Conservation (phyloP, 2,797 vertebrate genomes). For the Tachyglossus aculeatus region DNA sequence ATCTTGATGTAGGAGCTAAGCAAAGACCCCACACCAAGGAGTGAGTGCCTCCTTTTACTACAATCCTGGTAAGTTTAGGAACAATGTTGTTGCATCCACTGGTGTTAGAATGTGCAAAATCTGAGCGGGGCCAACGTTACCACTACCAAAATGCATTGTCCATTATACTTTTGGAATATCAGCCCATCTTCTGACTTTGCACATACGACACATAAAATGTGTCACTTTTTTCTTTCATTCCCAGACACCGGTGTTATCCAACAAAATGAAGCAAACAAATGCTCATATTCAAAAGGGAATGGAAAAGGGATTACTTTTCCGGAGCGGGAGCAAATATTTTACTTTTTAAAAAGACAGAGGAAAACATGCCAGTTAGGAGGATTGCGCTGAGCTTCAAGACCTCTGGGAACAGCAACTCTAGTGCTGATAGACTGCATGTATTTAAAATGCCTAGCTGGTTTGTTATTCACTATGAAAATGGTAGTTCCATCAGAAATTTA, state of each 20-base stretch:
- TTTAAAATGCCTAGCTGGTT: slow-evolving; percentile 42
- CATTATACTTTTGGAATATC: slow-evolving; percentile 51
- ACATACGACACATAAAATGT: slow-evolving; percentile 27
- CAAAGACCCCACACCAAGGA: no score
- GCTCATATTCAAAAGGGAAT: slow-evolving; percentile 44
- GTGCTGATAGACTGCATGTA: slow-evolving; percentile 34
- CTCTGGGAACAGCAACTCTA: slow-evolving; percentile 42
- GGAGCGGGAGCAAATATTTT: slow-evolving; percentile 44
- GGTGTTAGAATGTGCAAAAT: slow-evolving; percentile 1
- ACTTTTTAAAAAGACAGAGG: slow-evolving; percentile 39
- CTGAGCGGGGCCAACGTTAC: slow-evolving; percentile 7
- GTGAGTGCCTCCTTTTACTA: no score
- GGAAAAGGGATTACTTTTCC: slow-evolving; percentile 45
- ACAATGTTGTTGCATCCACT: no score
- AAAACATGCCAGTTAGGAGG: slow-evolving; percentile 44
- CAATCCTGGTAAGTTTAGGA: no score
- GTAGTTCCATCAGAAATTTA: slow-evolving; percentile 24
- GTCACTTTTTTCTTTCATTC: slow-evolving; percentile 33
- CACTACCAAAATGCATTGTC: slow-evolving; percentile 38
- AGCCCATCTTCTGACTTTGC: slow-evolving; percentile 45
- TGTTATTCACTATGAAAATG: slow-evolving; percentile 38
- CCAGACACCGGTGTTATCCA: slow-evolving; percentile 6
- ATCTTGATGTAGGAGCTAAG: no score
- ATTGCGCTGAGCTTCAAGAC: slow-evolving; percentile 26
- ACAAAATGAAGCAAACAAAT: slow-evolving; percentile 33